These are phyloP conservation scores for Bacillus rossius DNA, from an alignment of 1,140 invertebrate genomes.

Conservation along the genomic window DNA sequence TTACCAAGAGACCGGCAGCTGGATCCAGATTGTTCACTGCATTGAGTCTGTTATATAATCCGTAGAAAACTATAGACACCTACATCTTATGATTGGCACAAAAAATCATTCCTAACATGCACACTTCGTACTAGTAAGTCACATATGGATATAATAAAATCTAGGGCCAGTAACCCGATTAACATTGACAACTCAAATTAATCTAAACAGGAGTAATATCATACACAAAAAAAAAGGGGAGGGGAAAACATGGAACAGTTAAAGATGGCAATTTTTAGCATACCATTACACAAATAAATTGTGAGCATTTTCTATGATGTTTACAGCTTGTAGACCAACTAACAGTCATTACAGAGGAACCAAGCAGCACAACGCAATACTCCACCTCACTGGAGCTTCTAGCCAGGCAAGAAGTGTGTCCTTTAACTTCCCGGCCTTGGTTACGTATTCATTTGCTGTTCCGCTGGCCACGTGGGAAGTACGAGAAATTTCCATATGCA, in stretches of 20 bases:
- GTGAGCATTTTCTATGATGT: too few species aligned
- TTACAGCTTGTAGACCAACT: too few species aligned
- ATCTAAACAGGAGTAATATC: neutral
- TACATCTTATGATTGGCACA: slow-evolving; percentile 17
- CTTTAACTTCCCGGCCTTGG: too few species aligned
- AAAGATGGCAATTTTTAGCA: neutral
- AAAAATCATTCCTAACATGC: slow-evolving; percentile 14
- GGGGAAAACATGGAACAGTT: neutral
- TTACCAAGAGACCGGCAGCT: slow-evolving; percentile 1
- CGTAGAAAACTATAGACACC: slow-evolving; percentile 16
- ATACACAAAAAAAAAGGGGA: neutral
- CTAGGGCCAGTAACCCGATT: neutral
- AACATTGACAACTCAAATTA: neutral
- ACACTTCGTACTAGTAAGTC: neutral
- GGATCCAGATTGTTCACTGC: slow-evolving; percentile 8
- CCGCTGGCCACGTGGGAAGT: too few species aligned
- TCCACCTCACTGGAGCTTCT: too few species aligned
- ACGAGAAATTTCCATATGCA: too few species aligned
- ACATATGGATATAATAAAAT: neutral
- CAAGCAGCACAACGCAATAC: too few species aligned
- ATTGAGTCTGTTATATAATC: slow-evolving; percentile 10
- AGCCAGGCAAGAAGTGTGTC: too few species aligned
- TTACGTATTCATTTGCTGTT: too few species aligned
- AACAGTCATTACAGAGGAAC: too few species aligned
- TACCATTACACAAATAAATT: too few species aligned